Conservation (phyloP, 2,113 vertebrate genomes). For the Capra hircus region DNA sequence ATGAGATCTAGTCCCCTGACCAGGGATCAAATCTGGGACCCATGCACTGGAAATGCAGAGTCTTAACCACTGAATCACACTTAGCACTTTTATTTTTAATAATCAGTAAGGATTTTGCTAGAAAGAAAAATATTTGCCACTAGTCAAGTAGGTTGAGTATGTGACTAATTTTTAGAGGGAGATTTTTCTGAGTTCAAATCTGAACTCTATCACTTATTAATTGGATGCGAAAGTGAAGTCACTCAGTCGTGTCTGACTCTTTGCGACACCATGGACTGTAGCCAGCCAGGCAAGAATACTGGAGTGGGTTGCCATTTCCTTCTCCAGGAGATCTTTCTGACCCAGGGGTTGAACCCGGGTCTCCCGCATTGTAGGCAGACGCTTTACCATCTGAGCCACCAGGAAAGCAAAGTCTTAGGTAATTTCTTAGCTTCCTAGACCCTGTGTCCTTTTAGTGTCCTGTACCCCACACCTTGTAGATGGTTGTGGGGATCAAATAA, state of each 20-base stretch:
- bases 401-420: not conserved
- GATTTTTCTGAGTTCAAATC: conserved; percentile 6
- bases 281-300: too few relatives aligned
- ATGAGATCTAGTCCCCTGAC: not conserved
- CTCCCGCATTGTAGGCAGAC: too few relatives aligned
- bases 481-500: not conserved
- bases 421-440: conserved; percentile 8
- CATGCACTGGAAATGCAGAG: not conserved
- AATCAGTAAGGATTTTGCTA: not conserved
- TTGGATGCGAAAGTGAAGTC: not conserved
- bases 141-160: not conserved
- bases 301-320: too few relatives aligned
- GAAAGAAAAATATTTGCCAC: not conserved
- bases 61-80: not conserved
- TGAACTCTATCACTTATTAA: not conserved
- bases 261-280: too few relatives aligned
- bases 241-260: too few relatives aligned
- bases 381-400: too few relatives aligned
- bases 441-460: not conserved
- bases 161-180: not conserved
- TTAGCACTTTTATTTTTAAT: not conserved
- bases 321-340: too few relatives aligned
- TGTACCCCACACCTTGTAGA: not conserved
- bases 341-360: too few relatives aligned
- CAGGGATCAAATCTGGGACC: not conserved